Conservation (phyloP, 2,888 invertebrate genomes). For the Oxyteleia sp. region DNA sequence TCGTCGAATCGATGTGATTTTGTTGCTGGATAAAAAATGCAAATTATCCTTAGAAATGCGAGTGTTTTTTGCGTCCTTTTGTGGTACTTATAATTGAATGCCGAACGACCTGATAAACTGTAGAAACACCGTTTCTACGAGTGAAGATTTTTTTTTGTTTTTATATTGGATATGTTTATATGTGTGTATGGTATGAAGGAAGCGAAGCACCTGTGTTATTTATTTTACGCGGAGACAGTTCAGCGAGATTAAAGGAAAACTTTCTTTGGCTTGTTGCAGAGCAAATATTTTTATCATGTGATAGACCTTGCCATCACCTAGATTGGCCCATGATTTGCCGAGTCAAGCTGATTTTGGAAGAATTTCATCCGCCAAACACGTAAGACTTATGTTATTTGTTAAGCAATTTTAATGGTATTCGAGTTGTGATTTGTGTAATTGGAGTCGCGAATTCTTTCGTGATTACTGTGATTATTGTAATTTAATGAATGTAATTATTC, state of each 20-base stretch:
- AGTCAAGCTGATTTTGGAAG: slow-evolving; percentile 92
- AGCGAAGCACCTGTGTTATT: background rate
- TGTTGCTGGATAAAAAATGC: background rate
- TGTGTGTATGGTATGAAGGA: slow-evolving; percentile 1
- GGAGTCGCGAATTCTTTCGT: too few relatives aligned
- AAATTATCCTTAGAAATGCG: slow-evolving; percentile 33
- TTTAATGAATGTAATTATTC: too few relatives aligned
- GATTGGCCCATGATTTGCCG: slow-evolving; percentile 94
- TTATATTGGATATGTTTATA: background rate
- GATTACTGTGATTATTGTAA: too few relatives aligned
- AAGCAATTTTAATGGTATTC: too few relatives aligned
- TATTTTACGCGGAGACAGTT: background rate
- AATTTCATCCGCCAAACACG: slow-evolving; percentile 92
- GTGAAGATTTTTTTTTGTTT: background rate
- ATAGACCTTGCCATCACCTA: slow-evolving; percentile 92
- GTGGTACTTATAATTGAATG: too few relatives aligned
- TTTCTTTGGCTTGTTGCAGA: slow-evolving; percentile 89
- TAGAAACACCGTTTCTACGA: slow-evolving; percentile 19
- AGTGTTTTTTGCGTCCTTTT: too few relatives aligned
- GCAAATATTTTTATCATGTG: slow-evolving; percentile 92
- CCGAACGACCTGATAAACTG: slow-evolving; percentile 21
- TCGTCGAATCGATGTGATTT: too few relatives aligned
- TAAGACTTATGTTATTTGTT: too few relatives aligned
- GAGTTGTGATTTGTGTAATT: too few relatives aligned
- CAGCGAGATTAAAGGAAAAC: slow-evolving; percentile 4